phyloP scores from a whole-genome alignment of 2,113 vertebrate genomes.

The Sciurus niger region DNA sequence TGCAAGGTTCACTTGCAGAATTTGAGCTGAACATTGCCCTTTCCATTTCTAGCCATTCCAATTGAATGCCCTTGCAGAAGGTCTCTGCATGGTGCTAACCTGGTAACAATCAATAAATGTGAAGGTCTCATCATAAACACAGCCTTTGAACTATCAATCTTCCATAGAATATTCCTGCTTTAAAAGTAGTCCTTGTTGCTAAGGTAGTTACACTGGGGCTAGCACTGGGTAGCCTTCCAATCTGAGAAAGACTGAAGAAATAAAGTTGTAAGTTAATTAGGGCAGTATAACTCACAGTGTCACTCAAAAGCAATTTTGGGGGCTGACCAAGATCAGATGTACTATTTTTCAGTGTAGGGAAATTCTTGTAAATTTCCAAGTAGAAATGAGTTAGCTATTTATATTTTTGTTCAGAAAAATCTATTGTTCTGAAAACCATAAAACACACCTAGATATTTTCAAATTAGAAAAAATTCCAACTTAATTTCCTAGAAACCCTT shows the following conservation, averaged over 20 bases:
- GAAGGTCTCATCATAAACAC: conserved; percentile 41
- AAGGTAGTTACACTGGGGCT: not conserved
- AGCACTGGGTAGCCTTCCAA: not conserved
- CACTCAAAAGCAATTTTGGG: not conserved
- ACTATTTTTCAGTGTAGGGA: not conserved
- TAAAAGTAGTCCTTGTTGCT: not conserved
- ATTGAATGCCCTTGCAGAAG: not conserved
- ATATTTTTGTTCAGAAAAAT: not conserved
- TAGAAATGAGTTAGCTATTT: not conserved
- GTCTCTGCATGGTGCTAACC: conserved; percentile 3
- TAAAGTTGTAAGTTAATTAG: not conserved
- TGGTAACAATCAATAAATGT: conserved; percentile 40
- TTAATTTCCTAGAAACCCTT: conserved; percentile 44
- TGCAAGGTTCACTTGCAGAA: not conserved
- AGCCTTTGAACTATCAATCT: conserved; percentile 23
- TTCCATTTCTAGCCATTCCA: conserved; percentile 39
- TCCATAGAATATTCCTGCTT: conserved; percentile 4
- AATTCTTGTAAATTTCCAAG: conserved; percentile 23
- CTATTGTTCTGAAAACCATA: not conserved
- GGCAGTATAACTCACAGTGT: not conserved
- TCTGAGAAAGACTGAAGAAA: conserved; percentile 23
- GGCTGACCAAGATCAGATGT: not conserved
- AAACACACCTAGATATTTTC: not conserved
- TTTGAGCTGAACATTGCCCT: not conserved
- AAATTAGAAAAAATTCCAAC: not conserved